Percentiles rank a stretch among this genome's conserved stretches.
These are phyloP conservation scores for Burhinus oedicnemus DNA, from an alignment of 2,113 vertebrate species.

Conservation along the genomic window DNA sequence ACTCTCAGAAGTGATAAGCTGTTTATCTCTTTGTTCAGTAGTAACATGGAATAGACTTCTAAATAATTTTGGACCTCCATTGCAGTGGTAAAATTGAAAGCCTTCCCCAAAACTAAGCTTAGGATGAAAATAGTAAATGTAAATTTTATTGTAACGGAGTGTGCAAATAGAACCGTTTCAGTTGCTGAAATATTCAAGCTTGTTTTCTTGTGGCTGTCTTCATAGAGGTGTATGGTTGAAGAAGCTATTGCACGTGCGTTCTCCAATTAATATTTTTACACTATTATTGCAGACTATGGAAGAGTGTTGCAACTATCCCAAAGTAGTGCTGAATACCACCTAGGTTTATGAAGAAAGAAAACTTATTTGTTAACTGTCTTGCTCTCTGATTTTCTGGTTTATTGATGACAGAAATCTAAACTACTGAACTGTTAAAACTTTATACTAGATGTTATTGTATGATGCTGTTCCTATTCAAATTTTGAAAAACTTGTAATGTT, in stretches of 20 bases:
- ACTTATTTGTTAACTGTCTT: not conserved
- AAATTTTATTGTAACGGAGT: not conserved
- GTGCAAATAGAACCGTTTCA: not conserved
- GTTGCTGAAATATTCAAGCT: not conserved
- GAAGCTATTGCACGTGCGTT: not conserved
- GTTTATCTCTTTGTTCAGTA: not conserved
- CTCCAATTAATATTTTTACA: not conserved
- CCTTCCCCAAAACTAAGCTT: not conserved
- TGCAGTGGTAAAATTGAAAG: not conserved
- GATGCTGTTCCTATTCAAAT: not conserved
- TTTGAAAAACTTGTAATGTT: not conserved
- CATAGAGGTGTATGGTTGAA: not conserved
- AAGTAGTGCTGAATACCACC: not conserved
- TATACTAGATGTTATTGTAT: not conserved
- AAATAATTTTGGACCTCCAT: not conserved
- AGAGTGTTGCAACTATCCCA: not conserved
- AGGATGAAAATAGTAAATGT: not conserved
- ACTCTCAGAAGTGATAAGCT: not conserved
- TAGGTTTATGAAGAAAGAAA: not conserved
- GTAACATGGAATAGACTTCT: not conserved
- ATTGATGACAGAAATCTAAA: not conserved
- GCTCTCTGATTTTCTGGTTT: not conserved
- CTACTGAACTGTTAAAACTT: not conserved
- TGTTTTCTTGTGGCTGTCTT: not conserved
- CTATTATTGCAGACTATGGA: not conserved